phyloP scores from a whole-genome alignment of 1,140 invertebrate species.

The Camponotus floridanus region DNA sequence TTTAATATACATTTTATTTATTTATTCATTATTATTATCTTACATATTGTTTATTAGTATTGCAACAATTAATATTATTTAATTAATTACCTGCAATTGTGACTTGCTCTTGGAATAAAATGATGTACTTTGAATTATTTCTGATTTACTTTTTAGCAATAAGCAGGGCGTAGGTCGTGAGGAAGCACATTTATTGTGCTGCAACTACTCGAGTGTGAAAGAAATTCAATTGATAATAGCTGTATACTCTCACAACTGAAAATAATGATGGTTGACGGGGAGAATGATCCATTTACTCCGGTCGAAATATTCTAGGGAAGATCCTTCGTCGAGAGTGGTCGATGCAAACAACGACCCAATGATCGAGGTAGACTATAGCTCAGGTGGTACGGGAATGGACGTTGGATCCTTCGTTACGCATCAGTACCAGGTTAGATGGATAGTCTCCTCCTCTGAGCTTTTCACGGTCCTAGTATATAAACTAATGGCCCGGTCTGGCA shows the following conservation, averaged over 20 bases:
- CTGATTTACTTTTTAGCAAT: conserved; percentile 20
- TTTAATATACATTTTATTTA: no score
- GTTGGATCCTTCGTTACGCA: conserved; percentile 81
- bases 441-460: conserved; percentile 76
- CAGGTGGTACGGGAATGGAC: conserved; percentile 66
- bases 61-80: background rate
- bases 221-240: conserved; percentile 60
- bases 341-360: conserved; percentile 68
- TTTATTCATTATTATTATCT: no score
- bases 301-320: conserved; percentile 53
- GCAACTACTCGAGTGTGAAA: conserved; percentile 67
- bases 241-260: conserved; percentile 21
- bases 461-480: conserved; percentile 81
- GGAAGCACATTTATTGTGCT: background rate
- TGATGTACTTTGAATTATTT: background rate
- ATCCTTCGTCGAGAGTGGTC: conserved; percentile 5
- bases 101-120: background rate
- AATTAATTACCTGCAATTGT: background rate
- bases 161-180: conserved; percentile 31
- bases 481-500: conserved; percentile 73
- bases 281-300: conserved; percentile 57
- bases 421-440: conserved; percentile 81
- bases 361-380: conserved; percentile 55
- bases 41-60: background rate
- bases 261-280: background rate